Base-by-base conservation (phyloP, 1,140 invertebrate species). In the Prorops nasuta region DNA sequence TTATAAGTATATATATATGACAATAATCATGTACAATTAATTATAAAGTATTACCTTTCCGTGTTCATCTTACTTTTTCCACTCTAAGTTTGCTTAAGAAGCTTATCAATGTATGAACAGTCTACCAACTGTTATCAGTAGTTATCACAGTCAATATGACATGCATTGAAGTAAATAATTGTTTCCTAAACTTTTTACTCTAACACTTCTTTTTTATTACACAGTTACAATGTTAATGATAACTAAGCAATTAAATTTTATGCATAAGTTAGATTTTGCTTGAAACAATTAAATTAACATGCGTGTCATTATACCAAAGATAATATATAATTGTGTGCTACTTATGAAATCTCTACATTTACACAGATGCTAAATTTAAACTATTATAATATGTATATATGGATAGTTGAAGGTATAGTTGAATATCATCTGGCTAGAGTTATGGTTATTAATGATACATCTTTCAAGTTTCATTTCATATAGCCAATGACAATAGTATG, bases 401-500 rank as follows among this genome's bases (percentile, higher is more conserved):
- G n/a, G n/a, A 31, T 8, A 31, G 28, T 8, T 31, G 8, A 31
- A n/a, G 28, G 28, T 8, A 8, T 31, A 31, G 28, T 8, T n/a
- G 8, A 8, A n/a, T 31, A 8, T 31, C 28, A 31, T 31, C n/a
- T 31, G 8, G 8, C 28, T n/a, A 31, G 28, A 31, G 28, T n/a
- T 8, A 31, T 31, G 15, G 20, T 1, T 22, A 41, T 19, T 12
- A 14, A 22, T 4, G 18, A 22, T 22, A 41, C 21, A 22, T 7
- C 4, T 14, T 44, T 44, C 32, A 31, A 44, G 20, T 24, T 44
- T n/a, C n/a, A n/a, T 19, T 18, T 42, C 18, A 32, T 32, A 32
- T 31, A 31, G 18, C 9, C 35, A 16, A 10, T 36, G 7, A 17
- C 21, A 12, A 20, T 18, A 9, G 9, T 4, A 20, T 44, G 35